These are phyloP conservation scores for Eristalis pertinax DNA, from an alignment of 2,888 invertebrate genomes.

Conservation along the genomic window DNA sequence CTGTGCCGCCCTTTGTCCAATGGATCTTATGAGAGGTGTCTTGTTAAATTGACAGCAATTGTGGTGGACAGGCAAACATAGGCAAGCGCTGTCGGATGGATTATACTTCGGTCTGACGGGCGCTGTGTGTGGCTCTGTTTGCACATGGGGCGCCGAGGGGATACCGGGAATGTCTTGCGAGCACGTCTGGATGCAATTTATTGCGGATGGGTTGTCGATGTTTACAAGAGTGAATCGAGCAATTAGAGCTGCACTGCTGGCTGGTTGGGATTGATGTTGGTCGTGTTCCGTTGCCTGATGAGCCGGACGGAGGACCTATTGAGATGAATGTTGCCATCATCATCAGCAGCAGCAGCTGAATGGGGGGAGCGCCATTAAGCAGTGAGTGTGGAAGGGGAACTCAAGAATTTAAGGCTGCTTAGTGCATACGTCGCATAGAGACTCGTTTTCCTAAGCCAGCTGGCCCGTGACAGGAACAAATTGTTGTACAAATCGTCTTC, in stretches of 20 bases:
- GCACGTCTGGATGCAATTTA: background rate
- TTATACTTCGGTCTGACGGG: background rate
- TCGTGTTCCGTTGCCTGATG: background rate
- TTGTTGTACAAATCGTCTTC: no score
- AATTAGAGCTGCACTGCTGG: constrained; percentile 16
- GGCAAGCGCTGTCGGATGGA: constrained; percentile 1
- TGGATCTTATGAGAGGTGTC: constrained; percentile 28
- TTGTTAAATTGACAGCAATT: constrained; percentile 65
- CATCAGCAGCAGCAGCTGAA: background rate
- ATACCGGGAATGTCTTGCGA: background rate
- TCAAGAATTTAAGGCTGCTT: no score
- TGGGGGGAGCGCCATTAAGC: background rate
- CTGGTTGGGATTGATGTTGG: background rate
- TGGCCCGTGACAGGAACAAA: no score
- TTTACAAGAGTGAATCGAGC: constrained; percentile 5
- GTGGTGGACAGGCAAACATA: constrained; percentile 37
- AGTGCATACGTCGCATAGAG: no score
- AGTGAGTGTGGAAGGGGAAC: background rate
- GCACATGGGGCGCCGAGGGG: background rate
- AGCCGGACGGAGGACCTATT: background rate
- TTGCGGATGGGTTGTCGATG: background rate
- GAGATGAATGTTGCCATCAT: background rate
- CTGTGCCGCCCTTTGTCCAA: background rate
- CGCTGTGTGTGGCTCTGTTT: background rate
- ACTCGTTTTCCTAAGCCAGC: no score